These are phyloP conservation scores for Baccha elongata DNA, from an alignment of 2,888 invertebrate genomes.

Conservation along the genomic window DNA sequence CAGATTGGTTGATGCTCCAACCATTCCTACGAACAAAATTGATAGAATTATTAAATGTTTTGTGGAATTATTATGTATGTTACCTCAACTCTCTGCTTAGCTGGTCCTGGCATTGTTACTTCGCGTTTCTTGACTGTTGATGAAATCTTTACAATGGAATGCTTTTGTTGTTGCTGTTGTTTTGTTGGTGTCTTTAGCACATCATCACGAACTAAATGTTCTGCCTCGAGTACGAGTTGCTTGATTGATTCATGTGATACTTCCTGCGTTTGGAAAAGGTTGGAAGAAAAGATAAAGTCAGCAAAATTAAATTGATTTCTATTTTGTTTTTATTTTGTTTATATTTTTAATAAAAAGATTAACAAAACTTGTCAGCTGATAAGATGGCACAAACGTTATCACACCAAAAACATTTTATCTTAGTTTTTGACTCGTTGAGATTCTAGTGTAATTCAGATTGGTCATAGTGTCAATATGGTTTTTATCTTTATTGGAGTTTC, in stretches of 20 bases:
- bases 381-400: conserved; percentile 30
- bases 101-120: conserved; percentile 80
- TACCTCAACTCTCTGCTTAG: conserved; percentile 82
- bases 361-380: conserved; percentile 48
- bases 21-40: conserved; percentile 79
- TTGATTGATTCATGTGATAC: conserved; percentile 86
- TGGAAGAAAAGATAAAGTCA: conserved; percentile 44
- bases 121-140: conserved; percentile 82
- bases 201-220: conserved; percentile 88
- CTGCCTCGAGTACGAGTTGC: conserved; percentile 90
- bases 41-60: conserved; percentile 3
- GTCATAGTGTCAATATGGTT: conserved; percentile 44
- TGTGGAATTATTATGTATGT: background rate
- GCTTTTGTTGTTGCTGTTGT: conserved; percentile 76
- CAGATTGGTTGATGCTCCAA: conserved; percentile 81
- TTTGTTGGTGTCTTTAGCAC: conserved; percentile 81
- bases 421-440: background rate
- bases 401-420: conserved; percentile 33
- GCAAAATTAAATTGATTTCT: conserved; percentile 34
- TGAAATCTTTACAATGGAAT: conserved; percentile 80
- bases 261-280: conserved; percentile 75
- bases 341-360: conserved; percentile 30
- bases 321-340: conserved; percentile 29
- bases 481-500: conserved; percentile 36
- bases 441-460: conserved; percentile 6